These are phyloP conservation scores for Griposia aprilina DNA, from an alignment of 2,888 invertebrate species.

Conservation along the genomic window DNA sequence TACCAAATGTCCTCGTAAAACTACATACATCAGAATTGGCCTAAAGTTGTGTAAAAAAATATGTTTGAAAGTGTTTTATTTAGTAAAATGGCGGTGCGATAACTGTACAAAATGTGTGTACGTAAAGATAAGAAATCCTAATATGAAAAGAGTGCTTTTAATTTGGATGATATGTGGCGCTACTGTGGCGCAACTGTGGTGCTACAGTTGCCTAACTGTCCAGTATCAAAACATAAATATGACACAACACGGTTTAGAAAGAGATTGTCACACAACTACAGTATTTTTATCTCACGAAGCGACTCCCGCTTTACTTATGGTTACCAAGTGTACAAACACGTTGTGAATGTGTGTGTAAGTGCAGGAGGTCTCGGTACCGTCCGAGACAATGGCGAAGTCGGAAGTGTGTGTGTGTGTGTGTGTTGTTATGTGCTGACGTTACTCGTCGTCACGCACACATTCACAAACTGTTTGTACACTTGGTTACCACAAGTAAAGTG, in stretches of 20 bases:
- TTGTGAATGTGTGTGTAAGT: too few relatives aligned
- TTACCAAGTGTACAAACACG: neutral
- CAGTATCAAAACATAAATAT: neutral
- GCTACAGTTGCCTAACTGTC: neutral
- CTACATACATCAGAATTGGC: slow-evolving; percentile 50
- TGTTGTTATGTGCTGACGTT: too few relatives aligned
- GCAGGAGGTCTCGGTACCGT: too few relatives aligned
- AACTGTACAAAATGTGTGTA: slow-evolving; percentile 33
- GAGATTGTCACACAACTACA: neutral
- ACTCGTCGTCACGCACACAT: too few relatives aligned
- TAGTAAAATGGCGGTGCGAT: slow-evolving; percentile 54
- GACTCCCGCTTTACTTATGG: neutral
- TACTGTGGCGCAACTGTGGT: neutral
- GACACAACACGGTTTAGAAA: neutral
- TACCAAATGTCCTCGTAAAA: slow-evolving; percentile 27
- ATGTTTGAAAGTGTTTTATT: slow-evolving; percentile 31
- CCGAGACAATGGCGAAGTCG: too few relatives aligned
- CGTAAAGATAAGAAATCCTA: slow-evolving; percentile 27
- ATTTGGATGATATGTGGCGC: slow-evolving; percentile 7
- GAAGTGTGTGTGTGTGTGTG: too few relatives aligned
- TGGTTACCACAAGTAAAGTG: neutral
- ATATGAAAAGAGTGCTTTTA: neutral
- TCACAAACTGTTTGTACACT: too few relatives aligned
- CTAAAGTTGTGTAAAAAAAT: slow-evolving; percentile 54
- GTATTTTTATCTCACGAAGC: neutral